Evolutionary conservation across 2,888 invertebrate species (phyloP).

Genomic region (Campoplex capitator): DNA sequence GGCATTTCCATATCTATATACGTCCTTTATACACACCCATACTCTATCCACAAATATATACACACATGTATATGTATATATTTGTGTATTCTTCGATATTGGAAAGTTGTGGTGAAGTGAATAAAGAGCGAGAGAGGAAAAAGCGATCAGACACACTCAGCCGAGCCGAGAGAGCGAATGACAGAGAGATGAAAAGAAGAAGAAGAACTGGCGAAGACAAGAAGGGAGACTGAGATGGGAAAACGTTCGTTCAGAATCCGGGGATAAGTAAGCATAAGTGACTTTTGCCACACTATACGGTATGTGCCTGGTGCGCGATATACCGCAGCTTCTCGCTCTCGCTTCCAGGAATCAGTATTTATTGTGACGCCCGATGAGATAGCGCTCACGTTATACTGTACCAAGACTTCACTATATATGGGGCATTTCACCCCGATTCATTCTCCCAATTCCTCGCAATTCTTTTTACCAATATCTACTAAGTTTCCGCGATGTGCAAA

Average conservation of each 20-base stretch:
- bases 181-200: constrained; percentile 42
- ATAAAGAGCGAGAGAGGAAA: constrained; percentile 59
- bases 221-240: constrained; percentile 63
- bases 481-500: no score
- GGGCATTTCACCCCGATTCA: constrained; percentile 16
- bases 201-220: constrained; percentile 35
- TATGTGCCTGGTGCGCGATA: constrained; percentile 46
- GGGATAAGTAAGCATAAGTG: constrained; percentile 83
- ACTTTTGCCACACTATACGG: constrained; percentile 72
- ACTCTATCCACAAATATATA: background rate
- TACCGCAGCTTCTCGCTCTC: constrained; percentile 55
- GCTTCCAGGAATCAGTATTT: constrained; percentile 85
- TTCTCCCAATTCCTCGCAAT: background rate
- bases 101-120: constrained; percentile 47
- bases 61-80: background rate
- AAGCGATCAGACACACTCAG: constrained; percentile 52
- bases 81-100: constrained; percentile 41
- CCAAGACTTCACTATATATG: constrained; percentile 8
- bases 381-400: constrained; percentile 77
- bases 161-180: constrained; percentile 27
- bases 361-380: constrained; percentile 84
- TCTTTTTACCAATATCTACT: no score
- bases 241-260: constrained; percentile 67
- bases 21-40: background rate
- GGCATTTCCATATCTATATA: background rate